Evolutionary conservation across 2,797 vertebrate species (phyloP), one percentile per base, ranked within the genome.

Genomic region (Meda fulgida): DNA sequence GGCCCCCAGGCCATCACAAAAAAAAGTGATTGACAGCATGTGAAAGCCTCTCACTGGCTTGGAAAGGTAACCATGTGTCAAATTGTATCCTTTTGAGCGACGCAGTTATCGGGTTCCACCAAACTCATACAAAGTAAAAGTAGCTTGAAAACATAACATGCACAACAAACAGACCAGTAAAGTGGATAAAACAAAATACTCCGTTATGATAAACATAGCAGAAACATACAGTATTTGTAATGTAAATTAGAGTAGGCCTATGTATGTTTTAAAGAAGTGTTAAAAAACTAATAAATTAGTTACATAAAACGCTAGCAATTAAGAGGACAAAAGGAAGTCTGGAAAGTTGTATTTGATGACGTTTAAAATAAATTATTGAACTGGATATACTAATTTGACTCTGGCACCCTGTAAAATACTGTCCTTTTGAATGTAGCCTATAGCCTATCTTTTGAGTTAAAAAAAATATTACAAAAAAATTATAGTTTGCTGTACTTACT

Each of bases 11-110:
- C 6, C 11, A 6, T 46, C 38, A 26, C 69, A 71, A 29, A 19
- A 67, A 72, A 72, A 23, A 43, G 40, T 46, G 40, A 72, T 72
- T 72, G 69, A 46, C 69, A 72, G 69, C 69, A 46, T 43, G 40
- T 72, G 23, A 72, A 26, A 72, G 69, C 69, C 69, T 7, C 46
- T 72, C 40, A 72, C 40, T 26, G 13, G 10, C 65, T 67, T 67
- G 31, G 40, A 72, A 72, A 72, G 23, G 23, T 26, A n/a, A 26
- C 4, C 23, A 71, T 14, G 23, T 40, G 69, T 7, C 40, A 26
- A 65, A 65, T 31, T 65, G 63, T 3, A 31, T 65, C 14, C 6
- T 13, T 43, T 43, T 43, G 40, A 43, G 40, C 3, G 40, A 43
- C 10, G 40, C 40, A 8, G 40, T 11, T 43, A 43, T 43, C 10